Evolutionary conservation across 2,797 vertebrate genomes (phyloP).

Genomic region (Mormyrus proboscirostris): DNA sequence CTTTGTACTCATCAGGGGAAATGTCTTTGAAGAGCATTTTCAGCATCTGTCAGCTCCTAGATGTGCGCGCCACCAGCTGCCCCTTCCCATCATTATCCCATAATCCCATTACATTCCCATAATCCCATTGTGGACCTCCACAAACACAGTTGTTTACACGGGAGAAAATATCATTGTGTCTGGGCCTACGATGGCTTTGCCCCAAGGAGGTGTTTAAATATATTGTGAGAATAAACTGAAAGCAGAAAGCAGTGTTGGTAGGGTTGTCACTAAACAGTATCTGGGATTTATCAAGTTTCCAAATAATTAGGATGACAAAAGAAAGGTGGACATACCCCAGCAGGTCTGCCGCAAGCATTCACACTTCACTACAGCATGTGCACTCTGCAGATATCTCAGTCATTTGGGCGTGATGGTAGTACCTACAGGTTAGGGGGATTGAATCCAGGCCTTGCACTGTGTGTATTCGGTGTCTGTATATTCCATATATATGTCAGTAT

Average conservation of each 20-base stretch:
- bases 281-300: neutral
- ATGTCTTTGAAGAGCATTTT: conserved; percentile 4
- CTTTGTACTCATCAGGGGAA: conserved; percentile 20
- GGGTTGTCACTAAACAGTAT: neutral
- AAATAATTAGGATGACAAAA: neutral
- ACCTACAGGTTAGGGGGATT: neutral
- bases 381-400: neutral
- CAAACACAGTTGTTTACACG: conserved; percentile 19
- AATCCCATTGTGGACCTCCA: neutral
- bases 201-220: conserved; percentile 34
- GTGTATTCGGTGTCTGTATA: neutral
- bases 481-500: too few relatives aligned
- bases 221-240: conserved; percentile 32
- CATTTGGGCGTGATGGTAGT: neutral
- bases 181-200: conserved; percentile 35
- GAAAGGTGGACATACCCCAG: neutral
- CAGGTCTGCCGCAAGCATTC: neutral
- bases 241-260: conserved; percentile 42
- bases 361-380: neutral
- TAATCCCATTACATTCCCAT: neutral
- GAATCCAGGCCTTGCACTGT: neutral
- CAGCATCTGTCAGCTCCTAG: conserved; percentile 17
- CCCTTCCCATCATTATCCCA: neutral
- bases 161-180: conserved; percentile 36
- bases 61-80: neutral